phyloP scores from a whole-genome alignment of 2,113 vertebrate species.

The Mandrillus leucophaeus region DNA sequence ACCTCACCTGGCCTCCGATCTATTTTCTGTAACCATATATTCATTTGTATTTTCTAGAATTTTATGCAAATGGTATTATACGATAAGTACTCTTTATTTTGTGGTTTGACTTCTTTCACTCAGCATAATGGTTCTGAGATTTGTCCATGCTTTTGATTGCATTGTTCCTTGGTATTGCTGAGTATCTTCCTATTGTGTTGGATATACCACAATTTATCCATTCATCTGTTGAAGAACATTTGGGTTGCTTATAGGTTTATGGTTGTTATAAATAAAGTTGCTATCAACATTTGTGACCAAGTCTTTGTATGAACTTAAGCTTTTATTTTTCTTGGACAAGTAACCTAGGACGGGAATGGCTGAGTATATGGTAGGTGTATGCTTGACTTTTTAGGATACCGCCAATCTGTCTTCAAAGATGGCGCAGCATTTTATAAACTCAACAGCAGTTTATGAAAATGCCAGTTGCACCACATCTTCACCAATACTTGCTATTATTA shows the following conservation, averaged over 20 bases:
- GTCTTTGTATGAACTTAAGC: slow-evolving; percentile 11
- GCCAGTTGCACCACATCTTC: not conserved
- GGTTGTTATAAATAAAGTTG: not conserved
- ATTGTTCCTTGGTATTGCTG: not conserved
- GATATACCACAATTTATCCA: not conserved
- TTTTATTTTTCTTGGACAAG: slow-evolving; percentile 37
- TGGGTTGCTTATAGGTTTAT: not conserved
- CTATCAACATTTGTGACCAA: not conserved
- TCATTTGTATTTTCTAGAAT: not conserved
- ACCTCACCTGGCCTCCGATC: not conserved
- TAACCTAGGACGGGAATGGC: not conserved
- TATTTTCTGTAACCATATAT: not conserved
- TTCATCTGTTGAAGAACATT: not conserved
- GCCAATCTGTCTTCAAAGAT: slow-evolving; percentile 18
- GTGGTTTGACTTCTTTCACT: not conserved
- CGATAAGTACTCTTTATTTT: not conserved
- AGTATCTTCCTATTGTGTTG: not conserved
- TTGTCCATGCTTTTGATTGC: not conserved
- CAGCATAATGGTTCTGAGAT: not conserved
- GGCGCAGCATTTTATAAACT: not conserved
- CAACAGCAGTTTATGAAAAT: not conserved
- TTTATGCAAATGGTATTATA: not conserved
- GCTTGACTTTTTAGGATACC: not conserved
- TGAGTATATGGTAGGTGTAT: not conserved
- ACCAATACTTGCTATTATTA: not conserved